Evolutionary conservation across 2,113 vertebrate genomes (phyloP), one percentile per base, ranked within the genome.

Genomic region (Monarcha castaneiventris): DNA sequence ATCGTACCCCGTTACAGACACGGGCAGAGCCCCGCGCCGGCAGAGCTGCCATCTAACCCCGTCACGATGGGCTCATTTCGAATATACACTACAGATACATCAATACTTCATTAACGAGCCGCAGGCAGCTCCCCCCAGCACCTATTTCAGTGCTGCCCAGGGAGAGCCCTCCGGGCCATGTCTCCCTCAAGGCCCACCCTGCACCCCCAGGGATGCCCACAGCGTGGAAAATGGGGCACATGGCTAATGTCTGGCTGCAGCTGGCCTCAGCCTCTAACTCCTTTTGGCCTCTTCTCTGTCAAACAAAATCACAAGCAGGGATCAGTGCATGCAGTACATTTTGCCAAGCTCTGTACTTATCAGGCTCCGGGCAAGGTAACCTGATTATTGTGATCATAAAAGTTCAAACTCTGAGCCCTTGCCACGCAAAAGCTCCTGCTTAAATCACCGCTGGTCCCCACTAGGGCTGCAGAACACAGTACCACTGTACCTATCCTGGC

Each of bases 401-500:
- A 78, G 35, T 43, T 72, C 25, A 13, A 49, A 51, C 5, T 39
- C 21, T 43, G 59, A 66, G 62, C 26, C 16, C n/a, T 33, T 32
- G 37, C 33, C 41, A 19, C 1, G 1, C 6, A 8, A 84, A 55
- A 41, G 32, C 35, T 62, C 30, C 48, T 19, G 14, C 75, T 64
- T 51, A 43, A 55, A 75, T 20, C 30, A 15, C 48, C 0, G 0
- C 59, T 3, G 2, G 58, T 73, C 39, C 35, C n/a, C 13, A 0
- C 0, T 30, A 66, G 13, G 35, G 29, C 46, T 66, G 61, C 37
- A 19, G 76, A 44, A 61, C 37, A 12, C 0, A 0, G 23, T 4
- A 25, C 13, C 13, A 2, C 29, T 30, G 30, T 19, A 52, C 64
- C 39, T 59, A 10, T 17, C 44, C n/a, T 3, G 5, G 12, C 55